A percentile compares a stretch with the other conserved stretches of the same genome.
phyloP scores from a whole-genome alignment of 2,888 invertebrate species.

The Magallana nippona region DNA sequence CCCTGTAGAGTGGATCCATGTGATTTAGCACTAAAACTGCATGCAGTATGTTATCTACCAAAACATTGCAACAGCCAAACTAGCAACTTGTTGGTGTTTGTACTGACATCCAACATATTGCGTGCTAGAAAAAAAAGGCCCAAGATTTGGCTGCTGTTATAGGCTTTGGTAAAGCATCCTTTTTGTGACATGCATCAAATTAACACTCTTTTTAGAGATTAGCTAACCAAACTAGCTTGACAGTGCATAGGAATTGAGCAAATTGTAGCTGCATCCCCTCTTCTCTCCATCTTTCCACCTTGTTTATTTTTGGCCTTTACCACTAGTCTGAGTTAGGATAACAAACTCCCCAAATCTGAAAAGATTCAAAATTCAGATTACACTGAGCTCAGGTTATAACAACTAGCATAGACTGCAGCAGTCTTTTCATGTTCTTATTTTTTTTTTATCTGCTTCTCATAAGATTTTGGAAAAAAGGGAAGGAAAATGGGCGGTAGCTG shows the following conservation, averaged over 20 bases:
- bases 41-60: slow-evolving; percentile 14
- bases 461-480: no score
- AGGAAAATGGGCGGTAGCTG: no score
- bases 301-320: not conserved
- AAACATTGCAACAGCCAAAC: slow-evolving; percentile 6
- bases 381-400: not conserved
- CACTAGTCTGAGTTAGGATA: not conserved
- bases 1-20: slow-evolving; percentile 27
- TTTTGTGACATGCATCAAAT: slow-evolving; percentile 21
- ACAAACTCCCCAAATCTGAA: not conserved
- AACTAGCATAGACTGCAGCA: no score
- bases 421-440: no score
- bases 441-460: no score
- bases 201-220: slow-evolving; percentile 12
- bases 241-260: slow-evolving; percentile 17
- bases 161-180: not conserved
- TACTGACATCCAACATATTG: not conserved
- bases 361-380: not conserved
- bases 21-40: slow-evolving; percentile 33
- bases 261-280: slow-evolving; percentile 4
- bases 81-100: not conserved
- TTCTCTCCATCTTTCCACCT: slow-evolving; percentile 12
- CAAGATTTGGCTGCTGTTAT: not conserved
- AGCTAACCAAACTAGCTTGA: slow-evolving; percentile 16
- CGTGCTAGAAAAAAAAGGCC: not conserved